Base-by-base conservation (phyloP, 2,113 vertebrate species). In the Neopipo cinnamomea region DNA sequence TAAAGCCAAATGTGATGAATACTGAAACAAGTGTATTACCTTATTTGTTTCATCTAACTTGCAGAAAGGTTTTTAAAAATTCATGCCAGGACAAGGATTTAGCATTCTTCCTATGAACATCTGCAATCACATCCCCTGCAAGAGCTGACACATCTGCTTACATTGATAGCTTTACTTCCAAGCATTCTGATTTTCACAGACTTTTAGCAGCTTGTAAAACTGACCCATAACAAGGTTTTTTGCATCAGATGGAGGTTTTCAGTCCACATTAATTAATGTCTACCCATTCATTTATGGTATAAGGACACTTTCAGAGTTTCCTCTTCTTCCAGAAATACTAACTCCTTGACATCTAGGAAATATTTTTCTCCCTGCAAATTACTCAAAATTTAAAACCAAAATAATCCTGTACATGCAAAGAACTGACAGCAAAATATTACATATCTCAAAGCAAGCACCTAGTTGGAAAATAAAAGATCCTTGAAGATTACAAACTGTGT, bases 1-100 rank as follows among this genome's bases (percentile, higher is more conserved):
- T 49, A 50, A 67, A 77, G 25, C 23, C 37, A 72, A 68, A 89
- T 30, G 28, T 28, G 63, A 52, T 74, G 58, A 82, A 56, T 33
- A 52, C 53, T 33, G 41, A 82, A 93, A 85, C 27, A 93, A 88
- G n/a, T 35, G 20, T 39, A 62, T 79, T 58, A 89, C n/a, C 28
- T 79, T 76, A 62, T 85, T 78, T 91, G 65, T 87, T 81, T 76
- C 66, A 68, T 79, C 53, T 47, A 65, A 23, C 58, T 91, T 79
- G 53, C 81, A 85, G 70, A 85, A 95, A 89, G 44, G 37, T 84
- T 92, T 94, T 61, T 85, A 73, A 94, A 95, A 89, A 88, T 75
- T 95, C 84, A n/a, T 83, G 39, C 85, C 67, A 88, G 78, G 77
- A 68, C 41, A 67, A 56, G 66, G 53, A 87, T 87, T 78, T 66